These are phyloP conservation scores for Drosophila ustulata DNA, from an alignment of 2,888 invertebrate genomes.

Conservation along the genomic window DNA sequence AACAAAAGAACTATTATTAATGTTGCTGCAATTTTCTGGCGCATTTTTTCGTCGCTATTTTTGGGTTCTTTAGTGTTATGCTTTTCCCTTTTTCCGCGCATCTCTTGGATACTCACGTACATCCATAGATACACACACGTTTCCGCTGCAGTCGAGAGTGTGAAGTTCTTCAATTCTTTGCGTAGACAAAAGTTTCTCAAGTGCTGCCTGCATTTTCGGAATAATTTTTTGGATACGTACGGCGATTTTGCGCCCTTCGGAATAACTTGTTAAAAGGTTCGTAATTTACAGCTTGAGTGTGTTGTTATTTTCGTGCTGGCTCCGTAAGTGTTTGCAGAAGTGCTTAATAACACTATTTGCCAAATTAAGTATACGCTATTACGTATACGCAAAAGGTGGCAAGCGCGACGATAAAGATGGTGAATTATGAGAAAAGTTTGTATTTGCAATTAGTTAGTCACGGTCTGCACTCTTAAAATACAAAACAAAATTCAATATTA, in stretches of 20 bases:
- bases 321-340: slow-evolving; percentile 23
- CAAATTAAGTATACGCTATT: slow-evolving; percentile 26
- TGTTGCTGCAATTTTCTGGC: slow-evolving; percentile 15
- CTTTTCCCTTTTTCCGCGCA: slow-evolving; percentile 20
- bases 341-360: slow-evolving; percentile 8
- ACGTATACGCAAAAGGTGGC: slow-evolving; percentile 34
- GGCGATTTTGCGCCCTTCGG: slow-evolving; percentile 29
- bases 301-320: slow-evolving; percentile 3
- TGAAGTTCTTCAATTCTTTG: slow-evolving; percentile 45
- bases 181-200: slow-evolving; percentile 13
- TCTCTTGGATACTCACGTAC: slow-evolving; percentile 42
- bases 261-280: slow-evolving; percentile 34
- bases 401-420: slow-evolving; percentile 7
- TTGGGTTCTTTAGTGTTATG: slow-evolving; percentile 8
- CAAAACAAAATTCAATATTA: too few species aligned
- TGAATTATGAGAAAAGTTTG: background rate
- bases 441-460: background rate
- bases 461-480: too few species aligned
- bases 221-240: slow-evolving; percentile 52
- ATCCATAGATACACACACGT: slow-evolving; percentile 14
- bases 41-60: slow-evolving; percentile 35
- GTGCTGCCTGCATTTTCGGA: slow-evolving; percentile 27
- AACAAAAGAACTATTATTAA: slow-evolving; percentile 42
- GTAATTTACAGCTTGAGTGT: slow-evolving; percentile 44
- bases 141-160: slow-evolving; percentile 44